phyloP scores from a whole-genome alignment of 30 jellyfish, hydroid and myxozoan genomes.

The Pseudorhiza aurosa region DNA sequence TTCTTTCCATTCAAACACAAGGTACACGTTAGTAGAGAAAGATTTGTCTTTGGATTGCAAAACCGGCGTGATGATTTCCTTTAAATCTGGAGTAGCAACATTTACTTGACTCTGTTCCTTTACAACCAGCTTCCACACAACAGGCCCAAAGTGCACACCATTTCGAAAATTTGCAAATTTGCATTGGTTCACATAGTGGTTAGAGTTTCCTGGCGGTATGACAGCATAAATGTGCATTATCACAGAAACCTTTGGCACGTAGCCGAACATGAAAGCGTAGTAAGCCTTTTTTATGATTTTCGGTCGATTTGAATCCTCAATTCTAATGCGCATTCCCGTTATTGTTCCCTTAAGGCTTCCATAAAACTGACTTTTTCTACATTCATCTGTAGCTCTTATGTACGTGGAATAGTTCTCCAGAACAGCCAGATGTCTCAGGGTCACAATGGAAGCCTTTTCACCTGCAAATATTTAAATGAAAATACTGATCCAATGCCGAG shows the following conservation, averaged over 20 bases:
- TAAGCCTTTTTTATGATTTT: not conserved
- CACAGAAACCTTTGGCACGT: not conserved
- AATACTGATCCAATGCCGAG: too few relatives aligned
- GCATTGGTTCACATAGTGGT: conserved; percentile 9
- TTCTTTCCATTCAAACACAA: conserved; percentile 51
- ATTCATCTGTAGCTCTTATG: not conserved
- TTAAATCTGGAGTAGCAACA: conserved; percentile 34
- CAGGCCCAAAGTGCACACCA: conserved; percentile 59
- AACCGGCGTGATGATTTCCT: conserved; percentile 34
- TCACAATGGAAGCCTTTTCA: not conserved
- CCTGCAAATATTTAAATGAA: too few relatives aligned
- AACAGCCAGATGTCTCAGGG: not conserved
- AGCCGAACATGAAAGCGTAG: not conserved
- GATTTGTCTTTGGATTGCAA: conserved; percentile 19
- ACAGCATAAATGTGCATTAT: conserved; percentile 20
- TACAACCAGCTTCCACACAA: conserved; percentile 30
- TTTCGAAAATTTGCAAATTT: conserved; percentile 16
- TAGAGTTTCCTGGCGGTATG: not conserved
- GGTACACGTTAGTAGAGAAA: not conserved
- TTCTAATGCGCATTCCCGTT: not conserved
- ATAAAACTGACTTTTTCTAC: not conserved
- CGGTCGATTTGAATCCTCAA: conserved; percentile 8
- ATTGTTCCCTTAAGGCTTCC: not conserved
- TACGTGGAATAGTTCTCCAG: not conserved
- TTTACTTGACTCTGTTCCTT: not conserved